These are phyloP conservation scores for Tetheella fluctuosa DNA, from an alignment of 2,888 invertebrate genomes.

Conservation along the genomic window DNA sequence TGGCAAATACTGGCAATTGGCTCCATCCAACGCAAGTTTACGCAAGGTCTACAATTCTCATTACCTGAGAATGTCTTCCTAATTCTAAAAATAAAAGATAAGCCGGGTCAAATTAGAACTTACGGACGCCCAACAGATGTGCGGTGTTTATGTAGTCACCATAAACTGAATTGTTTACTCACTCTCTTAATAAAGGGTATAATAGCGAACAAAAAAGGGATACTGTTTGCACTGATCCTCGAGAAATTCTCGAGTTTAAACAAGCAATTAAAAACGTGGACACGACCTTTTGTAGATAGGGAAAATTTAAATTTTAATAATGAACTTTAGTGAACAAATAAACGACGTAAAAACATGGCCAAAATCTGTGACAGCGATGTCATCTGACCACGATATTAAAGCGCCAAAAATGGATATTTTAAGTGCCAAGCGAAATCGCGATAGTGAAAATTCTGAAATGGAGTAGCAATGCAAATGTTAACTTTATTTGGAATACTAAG, in stretches of 20 bases:
- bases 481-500: not conserved
- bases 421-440: not conserved
- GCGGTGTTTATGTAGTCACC: slow-evolving; percentile 10
- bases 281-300: slow-evolving; percentile 15
- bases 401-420: slow-evolving; percentile 2
- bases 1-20: no score
- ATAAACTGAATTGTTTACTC: slow-evolving; percentile 11
- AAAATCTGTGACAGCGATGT: not conserved
- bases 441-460: not conserved
- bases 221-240: slow-evolving; percentile 22
- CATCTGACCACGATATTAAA: not conserved
- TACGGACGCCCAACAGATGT: not conserved
- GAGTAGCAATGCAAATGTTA: not conserved
- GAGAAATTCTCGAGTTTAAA: slow-evolving; percentile 21
- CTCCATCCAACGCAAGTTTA: no score
- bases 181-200: slow-evolving; percentile 14
- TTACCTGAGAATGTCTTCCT: not conserved
- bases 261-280: slow-evolving; percentile 28
- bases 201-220: slow-evolving; percentile 15
- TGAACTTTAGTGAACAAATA: slow-evolving; percentile 11
- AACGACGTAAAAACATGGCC: not conserved
- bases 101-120: slow-evolving; percentile 2
- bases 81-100: not conserved
- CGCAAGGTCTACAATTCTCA: not conserved
- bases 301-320: slow-evolving; percentile 13